Evolutionary conservation across 2,888 invertebrate species (phyloP).

Genomic region (Sericinus montela): DNA sequence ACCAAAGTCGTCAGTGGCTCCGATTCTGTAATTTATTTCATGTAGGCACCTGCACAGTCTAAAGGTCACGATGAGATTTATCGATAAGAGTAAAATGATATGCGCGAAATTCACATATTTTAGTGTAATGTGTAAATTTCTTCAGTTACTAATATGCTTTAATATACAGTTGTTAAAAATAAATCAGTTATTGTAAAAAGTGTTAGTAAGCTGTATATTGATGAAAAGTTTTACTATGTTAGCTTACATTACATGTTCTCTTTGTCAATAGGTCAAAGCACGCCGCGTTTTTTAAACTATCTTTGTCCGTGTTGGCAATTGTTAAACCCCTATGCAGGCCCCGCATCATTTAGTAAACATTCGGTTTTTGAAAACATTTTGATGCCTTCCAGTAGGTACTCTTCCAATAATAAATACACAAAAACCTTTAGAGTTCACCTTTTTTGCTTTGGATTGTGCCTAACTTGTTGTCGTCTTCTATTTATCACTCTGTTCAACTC

Average conservation of each 20-base stretch:
- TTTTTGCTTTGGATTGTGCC: too few relatives aligned
- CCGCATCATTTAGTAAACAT: neutral
- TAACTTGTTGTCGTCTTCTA: too few relatives aligned
- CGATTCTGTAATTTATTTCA: conserved; percentile 39
- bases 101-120: conserved; percentile 53
- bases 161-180: too few relatives aligned
- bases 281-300: conserved; percentile 37
- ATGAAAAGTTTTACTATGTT: neutral
- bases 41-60: conserved; percentile 62
- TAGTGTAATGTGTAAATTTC: too few relatives aligned
- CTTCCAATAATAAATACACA: too few relatives aligned
- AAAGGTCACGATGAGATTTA: conserved; percentile 56
- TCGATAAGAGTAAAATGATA: conserved; percentile 16
- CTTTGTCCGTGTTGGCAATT: conserved; percentile 47
- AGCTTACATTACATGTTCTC: conserved; percentile 44
- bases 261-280: conserved; percentile 37
- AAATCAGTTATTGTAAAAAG: too few relatives aligned
- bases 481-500: too few relatives aligned
- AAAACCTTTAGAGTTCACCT: too few relatives aligned
- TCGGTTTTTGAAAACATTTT: too few relatives aligned
- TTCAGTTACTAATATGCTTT: too few relatives aligned
- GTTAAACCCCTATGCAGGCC: conserved; percentile 34
- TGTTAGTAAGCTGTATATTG: too few relatives aligned
- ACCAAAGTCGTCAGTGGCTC: conserved; percentile 39
- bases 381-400: too few relatives aligned